Base-by-base conservation (phyloP, 2,797 vertebrate species). In the Morus bassanus region DNA sequence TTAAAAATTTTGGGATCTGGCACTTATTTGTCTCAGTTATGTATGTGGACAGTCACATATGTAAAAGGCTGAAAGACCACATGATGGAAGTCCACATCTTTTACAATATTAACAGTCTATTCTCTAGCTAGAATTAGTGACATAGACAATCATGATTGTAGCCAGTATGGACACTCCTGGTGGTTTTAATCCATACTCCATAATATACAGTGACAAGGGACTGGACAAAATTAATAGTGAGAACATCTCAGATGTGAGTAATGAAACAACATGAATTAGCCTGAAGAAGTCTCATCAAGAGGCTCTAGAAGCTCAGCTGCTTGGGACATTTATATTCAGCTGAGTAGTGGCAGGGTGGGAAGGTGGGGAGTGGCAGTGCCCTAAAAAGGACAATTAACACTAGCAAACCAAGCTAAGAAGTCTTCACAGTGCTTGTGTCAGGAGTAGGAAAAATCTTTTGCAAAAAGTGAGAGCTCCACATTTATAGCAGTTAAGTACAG, bases 271-370 rank as follows among this genome's bases (percentile, higher is more conserved):
- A 75, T 59, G 50, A 63, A 75, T 5, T 13, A 75, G 50, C 13
- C 31, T 53, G 16, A 46, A 48, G 12, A 37, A 60, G 13, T 28
- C 17, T 64, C 12, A 64, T 51, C 43, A 28, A 39, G 28, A 41
- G 13, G 12, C 35, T 65, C 31, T 51, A 45, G 23, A 33, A 74
- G 11, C 27, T 51, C 23, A 43, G 27, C n/a, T 84, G 17, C 23
- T 48, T 48, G 23, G 14, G 39, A 74, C 19, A 63, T 31, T 41
- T 18, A 27, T 19, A 81, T 28, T 45, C 7, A 51, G 18, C 19
- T 27, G 28, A 60, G 28, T 16, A 53, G 22, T 14, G 13, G 25
- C 0, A 2, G 2, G 6, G 3, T 8, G 11, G 5, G 17, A 51
- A 60, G 35, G 27, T 33, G 30, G 7, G 12, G 14, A 60, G 22